Evolutionary conservation across 2,888 invertebrate species (phyloP).

Genomic region (Catonia carolina): DNA sequence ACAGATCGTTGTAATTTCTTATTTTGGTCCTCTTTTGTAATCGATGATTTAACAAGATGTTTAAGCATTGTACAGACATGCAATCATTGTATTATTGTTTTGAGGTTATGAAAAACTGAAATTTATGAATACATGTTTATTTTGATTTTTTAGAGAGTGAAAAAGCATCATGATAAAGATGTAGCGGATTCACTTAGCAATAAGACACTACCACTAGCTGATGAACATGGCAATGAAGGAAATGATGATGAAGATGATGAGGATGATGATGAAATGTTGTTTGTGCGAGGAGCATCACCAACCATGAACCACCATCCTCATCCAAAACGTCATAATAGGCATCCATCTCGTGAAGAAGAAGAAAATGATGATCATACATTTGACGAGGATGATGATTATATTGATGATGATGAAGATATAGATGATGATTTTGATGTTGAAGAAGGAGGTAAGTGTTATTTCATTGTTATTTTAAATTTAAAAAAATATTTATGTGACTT

Average conservation of each 20-base stretch:
- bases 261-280: conserved; percentile 75
- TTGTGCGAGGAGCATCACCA: conserved; percentile 70
- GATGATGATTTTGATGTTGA: neutral
- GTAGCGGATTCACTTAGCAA: neutral
- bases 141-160: conserved; percentile 10
- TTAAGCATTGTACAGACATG: no score
- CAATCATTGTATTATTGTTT: no score
- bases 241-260: conserved; percentile 35
- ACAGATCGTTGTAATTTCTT: no score
- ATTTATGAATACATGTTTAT: neutral
- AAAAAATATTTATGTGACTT: no score
- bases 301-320: no score
- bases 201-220: neutral
- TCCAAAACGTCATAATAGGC: neutral
- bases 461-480: no score
- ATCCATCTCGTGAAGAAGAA: conserved; percentile 46
- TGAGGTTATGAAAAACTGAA: no score
- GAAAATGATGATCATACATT: conserved; percentile 46
- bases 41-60: no score
- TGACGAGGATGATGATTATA: no score
- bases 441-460: neutral
- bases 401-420: no score
- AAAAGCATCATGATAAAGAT: conserved; percentile 1
- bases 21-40: no score
- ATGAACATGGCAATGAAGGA: conserved; percentile 12